Base-by-base conservation (phyloP, 92 coral and sea anemone species). In the Anthopleura xanthogrammica region DNA sequence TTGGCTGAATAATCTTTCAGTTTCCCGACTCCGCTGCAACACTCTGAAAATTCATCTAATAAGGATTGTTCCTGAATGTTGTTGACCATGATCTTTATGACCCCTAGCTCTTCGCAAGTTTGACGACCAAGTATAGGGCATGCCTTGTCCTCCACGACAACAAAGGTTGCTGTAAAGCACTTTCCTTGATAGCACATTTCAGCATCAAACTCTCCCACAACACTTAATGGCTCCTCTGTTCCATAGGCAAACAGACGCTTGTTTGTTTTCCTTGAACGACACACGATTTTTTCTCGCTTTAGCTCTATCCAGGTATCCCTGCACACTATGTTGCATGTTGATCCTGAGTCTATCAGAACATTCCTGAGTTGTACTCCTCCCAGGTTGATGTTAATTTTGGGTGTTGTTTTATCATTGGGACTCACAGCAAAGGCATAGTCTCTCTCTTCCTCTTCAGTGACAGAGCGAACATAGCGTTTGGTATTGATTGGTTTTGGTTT, bases 311-410 rank as follows among this genome's bases (percentile, higher is more conserved):
- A 86, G 0, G 90, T 75, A 14, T 11, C 79, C 54, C 65, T 81
- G 58, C 80, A 81, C 8, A 89, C 56, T 12, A 89, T 79, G 70
- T 86, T 83, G 77, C 87, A 89, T 2, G 76, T 77, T 9, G 87
- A 86, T 57, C 92, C 92, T 41, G 90, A 86, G 57, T 89, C 85
- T 43, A 86, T 82, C 75, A 86, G 85, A 57, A 83, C 84, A 58
- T 71, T 81, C 36, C 36, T 29, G 36, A 29, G 36, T 1, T 29
- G 36, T 29, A 29, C 36, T 29, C 36, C 36, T 29, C 36, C 36
- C 36, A 29, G 50, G 50, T 5, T 46, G 9, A 46, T 5, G 50
- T 9, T 5, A 46, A 2, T 46, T 5, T 46, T 46, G 50, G 50
- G 7, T 5, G 50, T 46, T 5, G 50, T 46, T 46, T 29, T 46